phyloP scores from a whole-genome alignment of 2,797 vertebrate genomes.

The Salmo trutta region DNA sequence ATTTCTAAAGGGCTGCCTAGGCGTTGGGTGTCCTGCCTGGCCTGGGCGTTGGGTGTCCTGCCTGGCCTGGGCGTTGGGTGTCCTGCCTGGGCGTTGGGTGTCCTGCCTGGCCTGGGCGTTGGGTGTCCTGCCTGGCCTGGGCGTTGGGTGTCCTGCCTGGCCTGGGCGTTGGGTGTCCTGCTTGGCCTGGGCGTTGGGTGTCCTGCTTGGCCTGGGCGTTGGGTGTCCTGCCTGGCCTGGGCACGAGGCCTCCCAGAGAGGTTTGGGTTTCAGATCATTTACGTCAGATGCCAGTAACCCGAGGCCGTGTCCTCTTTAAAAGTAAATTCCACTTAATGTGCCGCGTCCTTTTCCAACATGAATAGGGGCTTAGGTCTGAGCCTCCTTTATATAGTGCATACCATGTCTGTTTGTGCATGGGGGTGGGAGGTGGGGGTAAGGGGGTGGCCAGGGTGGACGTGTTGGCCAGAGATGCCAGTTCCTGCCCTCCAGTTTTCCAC shows the following conservation, averaged over 20 bases:
- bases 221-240: constrained; percentile 44
- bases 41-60: no score
- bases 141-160: constrained; percentile 1
- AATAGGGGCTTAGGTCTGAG: constrained; percentile 57
- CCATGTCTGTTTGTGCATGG: constrained; percentile 66
- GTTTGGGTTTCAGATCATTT: constrained; percentile 60
- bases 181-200: constrained; percentile 58
- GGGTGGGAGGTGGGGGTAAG: constrained; percentile 10
- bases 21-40: no score
- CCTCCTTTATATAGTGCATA: constrained; percentile 74
- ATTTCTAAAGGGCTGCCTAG: constrained; percentile 63
- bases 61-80: no score
- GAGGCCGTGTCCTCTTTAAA: constrained; percentile 75
- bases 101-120: no score
- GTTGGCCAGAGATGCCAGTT: constrained; percentile 42
- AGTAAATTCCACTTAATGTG: constrained; percentile 81
- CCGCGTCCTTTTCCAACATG: constrained; percentile 70
- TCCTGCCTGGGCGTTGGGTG: no score
- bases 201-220: constrained; percentile 58
- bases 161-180: constrained; percentile 41
- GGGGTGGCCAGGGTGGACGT: constrained; percentile 27
- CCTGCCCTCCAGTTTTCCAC: not conserved
- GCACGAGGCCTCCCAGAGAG: constrained; percentile 51
- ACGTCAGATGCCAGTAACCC: constrained; percentile 61
- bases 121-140: no score